Conservation (phyloP, 2,888 invertebrate genomes). For the Callyntrura sp. region DNA sequence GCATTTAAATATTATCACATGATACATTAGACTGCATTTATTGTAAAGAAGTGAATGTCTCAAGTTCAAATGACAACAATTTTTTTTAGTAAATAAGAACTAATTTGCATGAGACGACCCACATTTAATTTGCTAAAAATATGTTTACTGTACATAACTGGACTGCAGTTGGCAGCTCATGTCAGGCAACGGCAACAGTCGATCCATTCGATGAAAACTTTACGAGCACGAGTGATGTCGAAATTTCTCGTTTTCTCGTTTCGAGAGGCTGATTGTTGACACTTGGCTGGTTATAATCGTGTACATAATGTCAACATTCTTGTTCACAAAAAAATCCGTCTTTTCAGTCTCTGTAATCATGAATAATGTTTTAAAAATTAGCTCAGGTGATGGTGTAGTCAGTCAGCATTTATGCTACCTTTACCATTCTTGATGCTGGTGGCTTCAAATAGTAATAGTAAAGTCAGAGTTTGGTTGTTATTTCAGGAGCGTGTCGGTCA, state of each 20-base stretch:
- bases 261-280: not conserved
- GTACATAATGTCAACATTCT: not conserved
- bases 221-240: slow-evolving; percentile 7
- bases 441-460: not conserved
- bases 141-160: slow-evolving; percentile 16
- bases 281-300: not conserved
- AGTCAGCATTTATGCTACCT: too few relatives aligned
- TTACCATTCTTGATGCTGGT: too few relatives aligned
- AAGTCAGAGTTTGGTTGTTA: not conserved
- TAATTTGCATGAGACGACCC: slow-evolving; percentile 14
- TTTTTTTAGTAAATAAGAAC: not conserved
- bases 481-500: too few relatives aligned
- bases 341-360: too few relatives aligned
- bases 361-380: too few relatives aligned
- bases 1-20: not conserved
- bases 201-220: not conserved
- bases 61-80: not conserved
- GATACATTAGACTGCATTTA: not conserved
- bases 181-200: not conserved
- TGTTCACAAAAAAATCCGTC: not conserved
- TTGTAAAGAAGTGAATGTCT: slow-evolving; percentile 3
- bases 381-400: too few relatives aligned
- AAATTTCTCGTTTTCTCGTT: not conserved
- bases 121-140: slow-evolving; percentile 25
- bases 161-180: not conserved